Evolutionary conservation across 2,797 vertebrate species (phyloP), one percentile per base, ranked within the genome.

Genomic region (Apogon talboti): DNA sequence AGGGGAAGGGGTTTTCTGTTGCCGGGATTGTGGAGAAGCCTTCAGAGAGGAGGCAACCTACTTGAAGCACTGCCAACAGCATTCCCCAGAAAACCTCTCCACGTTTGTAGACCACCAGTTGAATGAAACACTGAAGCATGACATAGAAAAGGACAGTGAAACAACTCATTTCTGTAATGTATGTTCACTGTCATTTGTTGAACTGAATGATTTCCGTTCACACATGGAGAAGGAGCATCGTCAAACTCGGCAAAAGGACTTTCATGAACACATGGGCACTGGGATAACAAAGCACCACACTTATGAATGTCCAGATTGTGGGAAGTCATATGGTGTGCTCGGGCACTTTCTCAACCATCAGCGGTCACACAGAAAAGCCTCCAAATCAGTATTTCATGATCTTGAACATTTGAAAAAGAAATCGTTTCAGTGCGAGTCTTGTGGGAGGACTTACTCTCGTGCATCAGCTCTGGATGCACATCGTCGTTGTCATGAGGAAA

Each of bases 381-480:
- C 92, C 21, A 94, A 94, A 79, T 94, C 94, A 0, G 79, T 94
- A 70, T 93, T 93, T 75, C 86, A 92, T 46, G 89, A 94, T 66
- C 77, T 94, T 9, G 92, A 91, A 58, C 88, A 93, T 61, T 88
- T 95, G 61, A 93, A 95, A 81, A 95, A 94, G 76, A 95, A 94
- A 71, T 85, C 93, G 0, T 95, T 95, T 82, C 88, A 92, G 30
- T 95, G 94, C 4, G 92, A 93, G 47, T 87, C 87, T 5, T 95
- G 94, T 58, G 93, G 93, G 0, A 85, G 94, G 11, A 92, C 78
- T 74, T 95, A 95, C 79, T 94, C 94, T 8, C 93, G 94, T 0
- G 92, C 91, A 16, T 94, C 94, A 1, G 94, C 94, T 57, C 93
- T 95, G 1, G 93, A 95, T 13, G 94, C 94, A 5, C 94, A 95